Percentiles rank a stretch among this genome's conserved stretches.
Evolutionary conservation across 1,140 invertebrate species (phyloP).

Genomic region (Zaprionus davidi): DNA sequence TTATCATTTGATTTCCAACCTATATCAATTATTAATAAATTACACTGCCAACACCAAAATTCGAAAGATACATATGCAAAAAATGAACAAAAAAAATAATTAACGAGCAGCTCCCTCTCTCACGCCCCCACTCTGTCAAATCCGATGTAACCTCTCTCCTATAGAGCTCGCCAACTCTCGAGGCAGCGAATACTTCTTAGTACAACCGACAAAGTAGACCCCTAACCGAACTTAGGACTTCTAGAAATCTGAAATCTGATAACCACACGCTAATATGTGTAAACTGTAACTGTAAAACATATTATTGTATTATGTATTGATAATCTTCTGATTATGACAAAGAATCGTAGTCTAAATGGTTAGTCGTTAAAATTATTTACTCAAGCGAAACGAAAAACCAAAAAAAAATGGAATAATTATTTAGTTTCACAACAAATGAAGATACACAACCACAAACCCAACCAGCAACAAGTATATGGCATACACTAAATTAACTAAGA

Average conservation of each 20-base stretch:
- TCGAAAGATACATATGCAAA: slow-evolving; percentile 19
- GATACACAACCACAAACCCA: slow-evolving; percentile 38
- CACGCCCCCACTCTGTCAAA: slow-evolving; percentile 29
- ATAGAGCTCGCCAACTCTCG: slow-evolving; percentile 23
- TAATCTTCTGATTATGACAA: slow-evolving; percentile 64
- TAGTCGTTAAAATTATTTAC: slow-evolving; percentile 67
- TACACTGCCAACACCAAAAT: slow-evolving; percentile 60
- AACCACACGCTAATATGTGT: slow-evolving; percentile 55
- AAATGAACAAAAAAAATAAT: slow-evolving; percentile 22
- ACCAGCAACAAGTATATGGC: slow-evolving; percentile 63
- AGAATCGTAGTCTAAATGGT: slow-evolving; percentile 68
- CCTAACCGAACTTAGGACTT: slow-evolving; percentile 49
- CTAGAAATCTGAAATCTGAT: slow-evolving; percentile 47
- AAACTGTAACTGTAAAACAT: slow-evolving; percentile 72
- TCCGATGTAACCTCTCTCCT: slow-evolving; percentile 18
- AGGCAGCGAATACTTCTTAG: slow-evolving; percentile 27
- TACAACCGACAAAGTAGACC: slow-evolving; percentile 52
- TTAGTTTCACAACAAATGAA: slow-evolving; percentile 46
- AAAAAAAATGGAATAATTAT: slow-evolving; percentile 23
- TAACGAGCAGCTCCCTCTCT: slow-evolving; percentile 51
- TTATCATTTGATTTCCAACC: slow-evolving; percentile 12
- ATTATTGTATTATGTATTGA: slow-evolving; percentile 76
- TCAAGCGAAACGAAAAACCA: slow-evolving; percentile 39
- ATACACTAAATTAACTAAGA: slow-evolving; percentile 71
- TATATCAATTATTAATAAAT: slow-evolving; percentile 60